phyloP scores from a whole-genome alignment of 2,888 invertebrate species.

The Trisateles emortualis region DNA sequence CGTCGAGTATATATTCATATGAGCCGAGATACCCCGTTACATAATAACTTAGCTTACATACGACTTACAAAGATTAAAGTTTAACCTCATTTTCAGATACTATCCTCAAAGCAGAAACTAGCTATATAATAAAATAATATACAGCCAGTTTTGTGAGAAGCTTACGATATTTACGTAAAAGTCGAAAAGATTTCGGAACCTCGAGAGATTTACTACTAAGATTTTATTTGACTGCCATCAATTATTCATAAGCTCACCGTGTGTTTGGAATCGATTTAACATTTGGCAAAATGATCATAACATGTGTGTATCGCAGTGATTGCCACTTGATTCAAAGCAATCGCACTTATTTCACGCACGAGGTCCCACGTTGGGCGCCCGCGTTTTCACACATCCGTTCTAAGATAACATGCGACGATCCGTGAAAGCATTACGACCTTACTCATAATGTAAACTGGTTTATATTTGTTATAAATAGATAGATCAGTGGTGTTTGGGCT shows the following conservation, averaged over 20 bases:
- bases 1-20: conserved; percentile 1
- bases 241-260: conserved; percentile 23
- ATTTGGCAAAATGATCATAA: conserved; percentile 30
- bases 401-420: conserved; percentile 62
- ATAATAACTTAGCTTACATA: conserved; percentile 4
- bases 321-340: conserved; percentile 64
- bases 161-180: conserved; percentile 10
- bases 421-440: conserved; percentile 66
- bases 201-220: conserved; percentile 26
- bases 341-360: conserved; percentile 63
- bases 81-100: conserved; percentile 4
- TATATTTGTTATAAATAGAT: conserved; percentile 50
- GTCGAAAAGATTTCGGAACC: conserved; percentile 12
- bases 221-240: conserved; percentile 3
- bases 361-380: conserved; percentile 47
- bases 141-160: neutral
- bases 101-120: conserved; percentile 1
- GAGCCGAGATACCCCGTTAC: neutral
- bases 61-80: conserved; percentile 3
- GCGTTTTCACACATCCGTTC: conserved; percentile 45
- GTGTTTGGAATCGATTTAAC: conserved; percentile 17
- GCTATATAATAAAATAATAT: neutral
- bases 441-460: conserved; percentile 57
- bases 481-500: conserved; percentile 9
- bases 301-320: conserved; percentile 41